Base-by-base conservation (phyloP, 2,113 vertebrate genomes). In the Chionis minor region DNA sequence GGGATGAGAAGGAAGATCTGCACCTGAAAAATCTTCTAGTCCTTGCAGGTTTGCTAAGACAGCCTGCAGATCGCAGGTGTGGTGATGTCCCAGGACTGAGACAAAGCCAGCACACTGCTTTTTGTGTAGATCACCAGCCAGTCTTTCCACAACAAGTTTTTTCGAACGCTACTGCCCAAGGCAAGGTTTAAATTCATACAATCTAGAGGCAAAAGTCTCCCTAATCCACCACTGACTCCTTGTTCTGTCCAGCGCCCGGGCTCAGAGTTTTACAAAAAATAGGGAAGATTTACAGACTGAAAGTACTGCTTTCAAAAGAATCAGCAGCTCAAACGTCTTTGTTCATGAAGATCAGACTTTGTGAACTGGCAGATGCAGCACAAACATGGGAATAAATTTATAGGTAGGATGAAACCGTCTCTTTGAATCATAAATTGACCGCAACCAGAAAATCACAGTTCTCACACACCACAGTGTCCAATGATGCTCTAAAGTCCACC, bases 361-460 rank as follows among this genome's bases (percentile, higher is more conserved):
- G 33, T 49, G 54, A 90, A 67, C 63, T 88, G 38, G 56, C 38
- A 96, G 85, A 81, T 44, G 90, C 70, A 94, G 23, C 14, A 75
- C 42, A 93, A 61, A 49, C 56, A 77, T 44, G 63, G 86, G 86
- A 94, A 91, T 88, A 86, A 74, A 89, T 95, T 93, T 92, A 81
- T 88, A 92, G 79, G 65, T 66, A 95, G 74, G 49, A 88, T 75
- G 44, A 91, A 88, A 28, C 38, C 58, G 45, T 81, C 63, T 95
- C 38, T 90, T 90, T 81, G 40, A 92, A 92, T 74, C 62, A 42
- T 51, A 85, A 88, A 83, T 84, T 84, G 32, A 73, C 75, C 81
- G 65, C 44, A 85, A 80, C 24, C 7, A 73, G 67, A 85, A 91
- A 94, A 79, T 78, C 79, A 58, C 51, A 59, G 38, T 83, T 94